A percentile compares a stretch with the other conserved stretches of the same genome.
Evolutionary conservation across 2,797 vertebrate species (phyloP).

Genomic region (Neosalanx taihuensis): DNA sequence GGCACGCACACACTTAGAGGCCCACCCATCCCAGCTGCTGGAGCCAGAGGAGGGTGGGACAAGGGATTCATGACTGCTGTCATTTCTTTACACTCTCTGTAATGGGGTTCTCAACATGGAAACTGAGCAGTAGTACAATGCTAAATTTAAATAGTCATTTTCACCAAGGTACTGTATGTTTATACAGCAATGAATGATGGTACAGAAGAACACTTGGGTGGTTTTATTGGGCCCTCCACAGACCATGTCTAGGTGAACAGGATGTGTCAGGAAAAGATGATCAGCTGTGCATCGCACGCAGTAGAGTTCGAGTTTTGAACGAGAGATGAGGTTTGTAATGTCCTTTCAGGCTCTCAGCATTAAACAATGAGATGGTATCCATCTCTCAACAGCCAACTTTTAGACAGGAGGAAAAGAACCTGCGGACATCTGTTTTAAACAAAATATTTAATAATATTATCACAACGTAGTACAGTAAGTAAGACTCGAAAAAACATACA

Average conservation of each 20-base stretch:
- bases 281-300: slow-evolving; percentile 2
- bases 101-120: background rate
- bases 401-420: background rate
- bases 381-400: background rate
- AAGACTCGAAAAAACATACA: slow-evolving; percentile 29
- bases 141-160: background rate
- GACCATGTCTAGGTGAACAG: background rate
- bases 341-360: background rate
- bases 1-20: background rate
- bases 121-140: background rate
- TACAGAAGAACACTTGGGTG: background rate
- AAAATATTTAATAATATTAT: slow-evolving; percentile 42
- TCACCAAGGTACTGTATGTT: background rate
- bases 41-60: slow-evolving; percentile 63
- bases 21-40: slow-evolving; percentile 17
- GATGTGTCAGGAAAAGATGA: background rate
- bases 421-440: slow-evolving; percentile 33
- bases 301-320: background rate
- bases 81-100: slow-evolving; percentile 25
- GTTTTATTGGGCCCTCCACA: background rate
- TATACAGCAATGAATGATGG: background rate
- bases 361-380: background rate
- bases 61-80: slow-evolving; percentile 59
- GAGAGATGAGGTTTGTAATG: slow-evolving; percentile 8
- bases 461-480: slow-evolving; percentile 43